Conservation (phyloP, 1,140 invertebrate genomes). For the Aplysia californica region DNA sequence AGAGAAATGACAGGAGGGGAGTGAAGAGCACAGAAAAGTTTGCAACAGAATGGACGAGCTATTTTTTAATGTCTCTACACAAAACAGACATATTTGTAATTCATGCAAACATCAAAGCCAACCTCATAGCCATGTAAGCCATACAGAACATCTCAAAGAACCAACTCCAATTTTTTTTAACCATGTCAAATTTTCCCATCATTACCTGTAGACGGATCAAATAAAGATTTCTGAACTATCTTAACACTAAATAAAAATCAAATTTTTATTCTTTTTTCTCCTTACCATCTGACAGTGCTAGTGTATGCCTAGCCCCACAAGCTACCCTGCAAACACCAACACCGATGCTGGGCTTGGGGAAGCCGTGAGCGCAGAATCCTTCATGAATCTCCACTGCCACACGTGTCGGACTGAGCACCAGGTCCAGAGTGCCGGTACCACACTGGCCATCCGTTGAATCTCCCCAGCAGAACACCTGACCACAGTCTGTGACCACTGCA, state of each 20-base stretch:
- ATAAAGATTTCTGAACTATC: too few relatives aligned
- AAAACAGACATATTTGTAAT: too few relatives aligned
- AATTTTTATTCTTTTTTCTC: too few relatives aligned
- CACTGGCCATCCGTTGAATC: slow-evolving; percentile 58
- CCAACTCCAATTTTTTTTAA: too few relatives aligned
- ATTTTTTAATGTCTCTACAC: too few relatives aligned
- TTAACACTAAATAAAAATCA: too few relatives aligned
- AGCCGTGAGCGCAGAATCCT: slow-evolving; percentile 52
- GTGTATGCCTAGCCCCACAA: slow-evolving; percentile 85
- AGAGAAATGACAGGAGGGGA: background rate
- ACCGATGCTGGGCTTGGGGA: slow-evolving; percentile 24
- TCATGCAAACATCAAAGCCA: too few relatives aligned
- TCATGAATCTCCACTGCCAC: slow-evolving; percentile 38
- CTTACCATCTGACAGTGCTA: slow-evolving; percentile 78
- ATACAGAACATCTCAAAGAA: too few relatives aligned
- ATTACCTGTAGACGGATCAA: too few relatives aligned
- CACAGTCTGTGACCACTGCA: slow-evolving; percentile 51
- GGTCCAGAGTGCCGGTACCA: slow-evolving; percentile 42
- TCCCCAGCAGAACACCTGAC: slow-evolving; percentile 62
- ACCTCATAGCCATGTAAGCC: too few relatives aligned
- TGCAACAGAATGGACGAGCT: too few relatives aligned
- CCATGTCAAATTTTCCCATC: too few relatives aligned
- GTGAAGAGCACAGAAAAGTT: background rate
- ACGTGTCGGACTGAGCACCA: slow-evolving; percentile 42
- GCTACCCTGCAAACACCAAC: slow-evolving; percentile 70